These are phyloP conservation scores for Bufo bufo DNA, from an alignment of 2,113 vertebrate genomes.

Conservation along the genomic window DNA sequence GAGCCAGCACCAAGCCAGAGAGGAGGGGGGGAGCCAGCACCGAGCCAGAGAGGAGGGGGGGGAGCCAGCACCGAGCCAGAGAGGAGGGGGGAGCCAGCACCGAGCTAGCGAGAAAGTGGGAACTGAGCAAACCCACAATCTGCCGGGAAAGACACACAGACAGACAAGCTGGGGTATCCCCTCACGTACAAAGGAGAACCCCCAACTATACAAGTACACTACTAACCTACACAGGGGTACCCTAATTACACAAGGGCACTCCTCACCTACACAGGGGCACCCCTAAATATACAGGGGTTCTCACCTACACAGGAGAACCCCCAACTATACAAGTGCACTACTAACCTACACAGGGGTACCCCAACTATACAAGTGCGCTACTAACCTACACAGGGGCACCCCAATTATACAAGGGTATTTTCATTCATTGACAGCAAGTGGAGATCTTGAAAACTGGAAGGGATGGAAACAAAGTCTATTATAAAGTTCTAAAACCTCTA, in stretches of 20 bases:
- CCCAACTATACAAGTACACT: background rate
- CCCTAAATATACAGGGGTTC: background rate
- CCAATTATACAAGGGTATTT: background rate
- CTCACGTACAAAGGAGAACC: background rate
- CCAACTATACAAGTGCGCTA: background rate
- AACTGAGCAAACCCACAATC: background rate
- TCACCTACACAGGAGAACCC: background rate
- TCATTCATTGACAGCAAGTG: too few species aligned
- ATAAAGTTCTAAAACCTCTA: too few species aligned
- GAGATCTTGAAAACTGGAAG: too few species aligned
- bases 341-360: background rate
- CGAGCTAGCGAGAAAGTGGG: conserved; percentile 55
- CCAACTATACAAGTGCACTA: background rate
- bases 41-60: conserved; percentile 63
- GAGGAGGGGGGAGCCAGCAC: conserved; percentile 45
- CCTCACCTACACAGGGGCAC: background rate
- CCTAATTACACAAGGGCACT: background rate
- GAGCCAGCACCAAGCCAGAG: too few species aligned
- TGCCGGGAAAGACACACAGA: background rate
- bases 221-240: background rate
- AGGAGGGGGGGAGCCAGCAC: conserved; percentile 10
- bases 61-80: conserved; percentile 69
- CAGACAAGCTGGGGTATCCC: background rate
- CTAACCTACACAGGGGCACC: too few species aligned
- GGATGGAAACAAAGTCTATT: too few species aligned